Percentiles rank a stretch among this genome's conserved stretches.
These are phyloP conservation scores for Macaria liturata DNA, from an alignment of 2,888 invertebrate species.

Conservation along the genomic window DNA sequence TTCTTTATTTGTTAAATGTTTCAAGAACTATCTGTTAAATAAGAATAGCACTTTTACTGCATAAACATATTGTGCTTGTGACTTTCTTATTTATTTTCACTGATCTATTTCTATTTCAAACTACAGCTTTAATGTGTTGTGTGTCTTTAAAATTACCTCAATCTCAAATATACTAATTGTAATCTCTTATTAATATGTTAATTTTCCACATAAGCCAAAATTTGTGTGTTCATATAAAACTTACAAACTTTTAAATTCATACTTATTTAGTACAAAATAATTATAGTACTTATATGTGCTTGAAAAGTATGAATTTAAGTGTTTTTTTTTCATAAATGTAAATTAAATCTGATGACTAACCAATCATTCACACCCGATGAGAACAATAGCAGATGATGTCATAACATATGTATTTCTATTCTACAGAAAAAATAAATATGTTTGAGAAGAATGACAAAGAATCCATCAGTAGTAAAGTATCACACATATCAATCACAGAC, in stretches of 20 bases:
- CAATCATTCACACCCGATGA: neutral
- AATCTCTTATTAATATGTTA: no score
- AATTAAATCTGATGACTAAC: constrained; percentile 1
- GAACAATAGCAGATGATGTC: constrained; percentile 1
- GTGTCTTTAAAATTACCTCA: constrained; percentile 14
- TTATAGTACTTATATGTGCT: no score
- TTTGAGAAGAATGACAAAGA: constrained; percentile 72
- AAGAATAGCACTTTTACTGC: no score
- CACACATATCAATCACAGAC: constrained; percentile 64
- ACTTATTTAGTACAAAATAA: no score
- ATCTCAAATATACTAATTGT: constrained; percentile 1
- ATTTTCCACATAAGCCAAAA: no score
- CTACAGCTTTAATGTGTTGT: constrained; percentile 21
- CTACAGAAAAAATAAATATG: constrained; percentile 79
- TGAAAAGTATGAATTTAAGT: no score
- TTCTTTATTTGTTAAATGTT: no score
- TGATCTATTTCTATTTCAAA: constrained; percentile 7
- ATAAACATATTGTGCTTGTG: no score
- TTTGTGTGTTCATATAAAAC: no score
- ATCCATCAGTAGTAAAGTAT: constrained; percentile 60
- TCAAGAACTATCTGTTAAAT: no score
- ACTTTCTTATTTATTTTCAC: constrained; percentile 5
- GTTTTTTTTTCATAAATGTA: no score
- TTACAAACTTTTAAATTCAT: no score
- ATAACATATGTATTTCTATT: constrained; percentile 15